Evolutionary conservation across 2,888 invertebrate genomes (phyloP), one percentile per base, ranked within the genome.

Genomic region (Petrolisthes cinctipes): DNA sequence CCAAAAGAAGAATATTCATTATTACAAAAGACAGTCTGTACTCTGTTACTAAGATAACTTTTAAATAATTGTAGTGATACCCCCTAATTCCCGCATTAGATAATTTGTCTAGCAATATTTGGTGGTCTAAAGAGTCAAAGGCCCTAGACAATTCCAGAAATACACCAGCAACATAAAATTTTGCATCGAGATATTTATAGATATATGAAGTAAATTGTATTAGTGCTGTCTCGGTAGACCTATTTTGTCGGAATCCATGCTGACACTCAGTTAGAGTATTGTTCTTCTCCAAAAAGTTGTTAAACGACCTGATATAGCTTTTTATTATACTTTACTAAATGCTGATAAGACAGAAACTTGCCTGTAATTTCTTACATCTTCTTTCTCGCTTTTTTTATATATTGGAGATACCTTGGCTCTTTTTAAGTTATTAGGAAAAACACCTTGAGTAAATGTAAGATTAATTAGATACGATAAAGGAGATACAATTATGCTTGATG

Each of bases 261-360:
- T 73, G 73, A 20, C 73, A 73, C 20, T n/a, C 73, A 17, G 73
- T 73, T 73, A 73, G 4, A 73, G n/a, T 73, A 73, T 73, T 73
- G 1, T 73, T 9, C 4, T 73, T 20, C 73, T 73, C 73, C 0
- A 73, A 37, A 73, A 73, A 73, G 20, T n/a, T n/a, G n/a, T n/a
- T 4, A 73, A 20, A 5, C n/a, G 5, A 20, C 73, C n/a, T 71
- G 11, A 6, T 11, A 71, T 14, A 71, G 71, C 23, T 71, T 71
- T 71, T 71, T n/a, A n/a, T n/a, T 6, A 71, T 6, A 71, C 14
- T 20, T 71, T 71, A 7, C 5, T n/a, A 71, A n/a, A 71, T 71
- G 71, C 71, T 71, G 71, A n/a, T 71, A 71, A 9, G 23, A 71
- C 71, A 71, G 71, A 71, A 71, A 71, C 71, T 71, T 71, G 71